A percentile compares a stretch with the other conserved stretches of the same genome.
These are phyloP conservation scores for Microhierax caerulescens DNA, from an alignment of 2,797 vertebrate species.

Conservation along the genomic window DNA sequence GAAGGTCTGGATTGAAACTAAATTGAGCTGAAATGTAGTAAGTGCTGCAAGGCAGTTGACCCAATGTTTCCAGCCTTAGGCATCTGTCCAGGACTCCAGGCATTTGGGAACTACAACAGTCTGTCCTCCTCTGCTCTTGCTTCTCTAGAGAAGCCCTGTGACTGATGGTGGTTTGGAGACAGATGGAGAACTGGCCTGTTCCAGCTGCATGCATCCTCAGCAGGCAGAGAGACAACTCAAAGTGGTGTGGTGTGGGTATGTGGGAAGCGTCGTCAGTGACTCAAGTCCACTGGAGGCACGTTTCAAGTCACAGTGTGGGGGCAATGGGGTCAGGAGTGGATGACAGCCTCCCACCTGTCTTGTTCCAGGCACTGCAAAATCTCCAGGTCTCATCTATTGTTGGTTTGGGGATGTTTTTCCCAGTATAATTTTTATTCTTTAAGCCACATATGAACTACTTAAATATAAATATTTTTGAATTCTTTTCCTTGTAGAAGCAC, in stretches of 20 bases:
- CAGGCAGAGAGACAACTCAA: not conserved
- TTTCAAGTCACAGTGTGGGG: not conserved
- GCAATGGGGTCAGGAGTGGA: no score
- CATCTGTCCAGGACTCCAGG: not conserved
- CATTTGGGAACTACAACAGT: rapidly evolving
- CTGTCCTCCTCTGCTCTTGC: not conserved
- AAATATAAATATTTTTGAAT: not conserved
- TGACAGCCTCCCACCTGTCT: not conserved
- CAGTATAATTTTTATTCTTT: not conserved
- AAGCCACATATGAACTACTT: not conserved
- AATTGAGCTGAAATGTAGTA: not conserved
- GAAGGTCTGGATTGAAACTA: not conserved
- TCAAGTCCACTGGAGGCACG: not conserved
- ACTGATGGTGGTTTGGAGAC: not conserved
- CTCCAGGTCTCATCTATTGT: not conserved
- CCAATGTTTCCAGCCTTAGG: not conserved
- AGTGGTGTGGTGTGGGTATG: rapidly evolving
- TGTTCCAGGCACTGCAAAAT: not conserved
- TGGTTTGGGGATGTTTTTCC: not conserved
- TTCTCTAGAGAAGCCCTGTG: not conserved
- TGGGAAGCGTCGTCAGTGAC: not conserved
- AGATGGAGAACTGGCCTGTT: not conserved
- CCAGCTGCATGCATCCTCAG: rapidly evolving
- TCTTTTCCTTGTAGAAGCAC: not conserved
- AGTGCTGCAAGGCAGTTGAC: not conserved